phyloP scores from a whole-genome alignment of 2,797 vertebrate species.

The Monodelphis domestica region DNA sequence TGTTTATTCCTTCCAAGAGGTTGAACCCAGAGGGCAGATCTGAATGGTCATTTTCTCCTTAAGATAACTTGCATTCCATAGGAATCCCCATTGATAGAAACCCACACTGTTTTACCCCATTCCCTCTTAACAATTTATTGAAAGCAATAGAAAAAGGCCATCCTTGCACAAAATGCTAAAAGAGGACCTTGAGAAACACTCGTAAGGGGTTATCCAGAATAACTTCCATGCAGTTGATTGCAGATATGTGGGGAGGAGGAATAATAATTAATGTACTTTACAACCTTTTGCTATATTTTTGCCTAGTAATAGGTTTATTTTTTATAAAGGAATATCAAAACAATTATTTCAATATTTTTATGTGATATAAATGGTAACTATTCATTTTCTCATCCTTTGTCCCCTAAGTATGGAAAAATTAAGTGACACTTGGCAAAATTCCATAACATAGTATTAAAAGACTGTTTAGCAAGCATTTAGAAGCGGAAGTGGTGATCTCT shows the following conservation, averaged over 20 bases:
- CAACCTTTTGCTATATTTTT: constrained; percentile 3
- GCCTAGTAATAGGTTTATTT: constrained; percentile 32
- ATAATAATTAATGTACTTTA: constrained; percentile 53
- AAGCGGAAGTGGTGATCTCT: background rate
- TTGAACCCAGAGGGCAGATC: constrained; percentile 42
- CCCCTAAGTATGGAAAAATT: constrained; percentile 13
- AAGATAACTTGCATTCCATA: constrained; percentile 30
- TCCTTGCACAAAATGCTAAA: background rate
- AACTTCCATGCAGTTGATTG: background rate
- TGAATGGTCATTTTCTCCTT: constrained; percentile 41
- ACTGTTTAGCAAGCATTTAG: background rate
- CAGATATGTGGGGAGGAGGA: constrained; percentile 27
- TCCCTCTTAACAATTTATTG: constrained; percentile 3
- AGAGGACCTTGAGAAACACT: background rate
- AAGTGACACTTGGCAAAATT: background rate
- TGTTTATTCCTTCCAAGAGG: constrained; percentile 62
- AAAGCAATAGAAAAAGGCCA: background rate
- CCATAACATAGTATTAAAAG: background rate
- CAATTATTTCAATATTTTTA: constrained; percentile 2
- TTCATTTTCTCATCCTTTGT: background rate
- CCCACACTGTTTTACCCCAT: constrained; percentile 32
- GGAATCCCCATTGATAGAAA: constrained; percentile 15
- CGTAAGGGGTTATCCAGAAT: background rate
- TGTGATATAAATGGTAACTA: background rate
- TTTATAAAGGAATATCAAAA: constrained; percentile 32